A percentile compares a stretch with the other conserved stretches of the same genome.
phyloP scores from a whole-genome alignment of 2,888 invertebrate genomes.

The Zootermopsis nevadensis region DNA sequence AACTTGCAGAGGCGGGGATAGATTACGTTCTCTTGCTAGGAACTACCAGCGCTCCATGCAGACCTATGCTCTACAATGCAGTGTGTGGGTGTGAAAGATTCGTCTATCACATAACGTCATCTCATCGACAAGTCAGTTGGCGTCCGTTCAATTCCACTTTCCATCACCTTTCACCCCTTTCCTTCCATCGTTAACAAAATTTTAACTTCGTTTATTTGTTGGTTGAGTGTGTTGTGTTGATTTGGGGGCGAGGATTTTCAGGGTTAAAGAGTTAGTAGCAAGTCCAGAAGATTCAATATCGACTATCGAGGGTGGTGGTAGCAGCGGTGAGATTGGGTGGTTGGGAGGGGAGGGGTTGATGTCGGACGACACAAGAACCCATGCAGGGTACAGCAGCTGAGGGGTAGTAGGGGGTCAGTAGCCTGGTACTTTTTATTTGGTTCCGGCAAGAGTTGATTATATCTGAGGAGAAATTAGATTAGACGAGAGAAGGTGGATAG shows the following conservation, averaged over 20 bases:
- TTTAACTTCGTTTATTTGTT: conserved; percentile 23
- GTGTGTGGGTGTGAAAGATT: too few relatives aligned
- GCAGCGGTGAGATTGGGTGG: background rate
- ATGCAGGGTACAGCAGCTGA: background rate
- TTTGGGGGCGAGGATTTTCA: conserved; percentile 2
- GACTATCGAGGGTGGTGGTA: background rate
- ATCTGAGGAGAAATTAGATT: conserved; percentile 48
- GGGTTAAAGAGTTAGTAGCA: background rate
- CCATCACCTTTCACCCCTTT: background rate
- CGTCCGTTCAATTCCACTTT: background rate
- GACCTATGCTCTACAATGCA: too few relatives aligned
- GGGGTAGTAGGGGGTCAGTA: conserved; percentile 28
- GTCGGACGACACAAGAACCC: conserved; percentile 10
- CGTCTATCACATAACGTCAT: too few relatives aligned
- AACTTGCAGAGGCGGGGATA: too few relatives aligned
- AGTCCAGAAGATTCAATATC: conserved; percentile 5
- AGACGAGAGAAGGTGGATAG: conserved; percentile 18
- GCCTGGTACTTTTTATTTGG: conserved; percentile 44
- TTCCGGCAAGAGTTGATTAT: conserved; percentile 49
- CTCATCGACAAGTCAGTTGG: background rate
- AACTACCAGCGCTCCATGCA: too few relatives aligned
- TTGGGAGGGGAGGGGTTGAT: too few relatives aligned
- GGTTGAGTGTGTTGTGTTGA: background rate
- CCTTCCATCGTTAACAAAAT: conserved; percentile 1
- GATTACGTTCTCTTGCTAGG: too few relatives aligned